Evolutionary conservation across 2,888 invertebrate genomes (phyloP).

Genomic region (Chaitophorus viminalis): DNA sequence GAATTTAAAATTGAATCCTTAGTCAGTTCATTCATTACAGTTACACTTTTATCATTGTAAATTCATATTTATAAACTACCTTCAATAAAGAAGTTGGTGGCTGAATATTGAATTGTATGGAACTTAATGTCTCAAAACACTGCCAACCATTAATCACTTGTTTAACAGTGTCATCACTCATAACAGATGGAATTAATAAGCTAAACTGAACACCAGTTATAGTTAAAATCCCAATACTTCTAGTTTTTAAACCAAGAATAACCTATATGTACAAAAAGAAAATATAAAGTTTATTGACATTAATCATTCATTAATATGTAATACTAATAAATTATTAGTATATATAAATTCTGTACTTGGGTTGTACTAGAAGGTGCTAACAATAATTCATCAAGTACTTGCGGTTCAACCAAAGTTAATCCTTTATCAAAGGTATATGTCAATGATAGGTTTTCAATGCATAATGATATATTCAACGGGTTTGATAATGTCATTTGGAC

Average conservation of each 20-base stretch:
- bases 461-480: conserved; percentile 56
- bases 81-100: conserved; percentile 45
- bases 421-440: conserved; percentile 49
- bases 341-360: conserved; percentile 37
- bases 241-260: conserved; percentile 52
- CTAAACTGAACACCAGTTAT: conserved; percentile 54
- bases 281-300: background rate
- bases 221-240: conserved; percentile 29
- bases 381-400: conserved; percentile 51
- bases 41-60: too few species aligned
- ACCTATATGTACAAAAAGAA: conserved; percentile 14
- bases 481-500: conserved; percentile 59
- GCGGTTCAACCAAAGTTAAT: conserved; percentile 44
- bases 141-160: conserved; percentile 57
- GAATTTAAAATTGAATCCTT: too few species aligned
- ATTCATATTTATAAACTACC: conserved; percentile 1
- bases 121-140: conserved; percentile 46
- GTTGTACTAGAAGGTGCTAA: conserved; percentile 58
- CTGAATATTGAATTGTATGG: conserved; percentile 42
- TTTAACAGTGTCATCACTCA: conserved; percentile 36
- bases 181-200: conserved; percentile 48
- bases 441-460: conserved; percentile 49
- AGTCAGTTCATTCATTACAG: too few species aligned
- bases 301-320: background rate
- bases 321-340: background rate